Conservation (phyloP, 2,113 vertebrate species). For the Bubo scandiacus region DNA sequence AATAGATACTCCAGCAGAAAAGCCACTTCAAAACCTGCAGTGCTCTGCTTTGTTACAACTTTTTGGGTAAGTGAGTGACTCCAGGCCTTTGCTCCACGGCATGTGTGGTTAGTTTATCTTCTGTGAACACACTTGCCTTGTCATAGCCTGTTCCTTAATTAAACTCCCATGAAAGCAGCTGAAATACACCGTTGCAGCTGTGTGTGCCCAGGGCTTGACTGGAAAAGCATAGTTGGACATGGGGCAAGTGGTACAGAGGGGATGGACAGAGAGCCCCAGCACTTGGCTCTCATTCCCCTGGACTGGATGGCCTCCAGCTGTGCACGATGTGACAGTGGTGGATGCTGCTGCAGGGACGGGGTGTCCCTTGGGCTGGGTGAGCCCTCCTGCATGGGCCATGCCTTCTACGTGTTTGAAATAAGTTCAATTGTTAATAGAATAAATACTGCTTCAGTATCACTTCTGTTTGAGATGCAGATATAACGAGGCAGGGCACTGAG, state of each 20-base stretch:
- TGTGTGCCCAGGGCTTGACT: neutral
- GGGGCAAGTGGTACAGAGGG: neutral
- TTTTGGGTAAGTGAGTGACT: neutral
- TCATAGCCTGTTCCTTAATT: conserved; percentile 27
- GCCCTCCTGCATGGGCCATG: accelerated
- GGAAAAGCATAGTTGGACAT: accelerated
- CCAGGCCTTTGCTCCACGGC: neutral
- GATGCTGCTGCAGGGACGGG: neutral
- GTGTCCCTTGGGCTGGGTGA: neutral
- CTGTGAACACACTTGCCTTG: conserved; percentile 14
- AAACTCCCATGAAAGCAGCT: conserved; percentile 15
- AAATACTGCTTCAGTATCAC: neutral
- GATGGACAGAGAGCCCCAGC: neutral
- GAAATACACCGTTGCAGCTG: neutral
- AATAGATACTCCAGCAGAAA: neutral
- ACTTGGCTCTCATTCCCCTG: accelerated
- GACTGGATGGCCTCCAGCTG: accelerated
- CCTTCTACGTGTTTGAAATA: neutral
- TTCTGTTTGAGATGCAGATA: neutral
- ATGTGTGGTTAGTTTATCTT: conserved; percentile 19
- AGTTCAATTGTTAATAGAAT: accelerated
- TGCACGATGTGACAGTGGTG: accelerated
- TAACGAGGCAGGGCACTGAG: neutral
- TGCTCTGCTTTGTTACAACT: neutral
- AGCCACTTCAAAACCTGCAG: neutral